Evolutionary conservation across 1,140 invertebrate species (phyloP), one percentile per base, ranked within the genome.

Genomic region (Psix sp.): DNA sequence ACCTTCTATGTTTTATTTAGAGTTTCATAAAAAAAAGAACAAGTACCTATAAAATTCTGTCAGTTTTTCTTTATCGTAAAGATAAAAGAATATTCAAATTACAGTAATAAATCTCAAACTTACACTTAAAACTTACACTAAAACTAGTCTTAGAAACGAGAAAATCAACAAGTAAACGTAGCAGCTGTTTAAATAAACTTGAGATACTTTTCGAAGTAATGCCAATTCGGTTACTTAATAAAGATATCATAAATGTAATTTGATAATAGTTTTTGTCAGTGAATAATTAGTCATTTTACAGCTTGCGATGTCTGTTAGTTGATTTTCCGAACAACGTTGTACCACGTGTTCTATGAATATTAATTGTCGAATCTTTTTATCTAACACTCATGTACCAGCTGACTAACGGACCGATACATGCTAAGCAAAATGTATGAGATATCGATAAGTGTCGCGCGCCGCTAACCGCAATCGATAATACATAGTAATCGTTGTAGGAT

Each of bases 391-490:
- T 56, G 57, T 70, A 70, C 16, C 17, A 33, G 52, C 45, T 59
- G 43, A 67, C 42, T 59, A 60, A 70, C 66, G 48, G 20, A 10
- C 36, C 36, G 49, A 56, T 45, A 48, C 39, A 54, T 7, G 31
- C 3, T n/a, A 43, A 60, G 48, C 49, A 49, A 71, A 71, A 63
- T 63, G 67, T 21, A 36, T 31, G 57, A 60, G 60, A 60, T 65
- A 73, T 60, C 60, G 59, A 73, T 65, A 73, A 73, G 60, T 65
- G 59, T 65, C 59, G 59, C 59, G 45, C 52, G 52, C 46, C 52
- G 68, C 45, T 65, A 71, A 71, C 59, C 59, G 67, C 67, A 63
- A 71, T 71, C 67, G 51, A 72, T 72, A 72, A 72, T 63, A 59
- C 45, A 63, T 63, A 72, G 57, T 72, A 72, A 57, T 63, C 57